Evolutionary conservation across 53 echinoderm and acorn worm genomes (phyloP), one percentile per base, ranked within the genome.

Genomic region (Henricia sp.): DNA sequence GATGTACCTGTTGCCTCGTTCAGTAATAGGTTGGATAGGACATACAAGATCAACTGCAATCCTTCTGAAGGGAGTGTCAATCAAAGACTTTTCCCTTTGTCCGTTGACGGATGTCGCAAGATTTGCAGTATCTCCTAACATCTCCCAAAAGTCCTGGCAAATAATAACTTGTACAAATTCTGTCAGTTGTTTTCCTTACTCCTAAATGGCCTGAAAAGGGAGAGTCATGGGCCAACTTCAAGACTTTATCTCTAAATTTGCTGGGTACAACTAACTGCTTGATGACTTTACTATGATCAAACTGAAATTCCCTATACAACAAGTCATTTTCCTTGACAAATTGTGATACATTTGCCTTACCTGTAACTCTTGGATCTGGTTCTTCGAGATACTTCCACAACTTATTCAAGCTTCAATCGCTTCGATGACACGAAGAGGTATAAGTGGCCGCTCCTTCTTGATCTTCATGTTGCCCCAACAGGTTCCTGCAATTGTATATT

Each of bases 211-310:
- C 91, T 29, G 75, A 87, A 0, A 91, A 6, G 6, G 83, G 40
- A 1, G 91, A 86, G 25, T 91, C 86, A 55, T 91, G 86, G 0
- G 86, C 82, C 6, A 91, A n/a, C 9, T 74, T 37, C 36, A 91
- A 43, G 0, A 91, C 80, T 14, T 72, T 59, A 8, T 39, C 34
- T 48, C 91, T 28, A n/a, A 14, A 87, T 50, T 74, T 66, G 9
- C 33, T 25, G 10, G 87, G 91, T 1, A 87, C 83, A 0, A 87
- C 58, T 12, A 83, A 36, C 48, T 83, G 83, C 14, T 34, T 32
- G 0, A 67, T 36, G 6, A 46, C 40, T 26, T 83, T 83, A 20
- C 34, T 59, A 1, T 48, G n/a, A 38, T 74, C 72, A 3, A 36
- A 24, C 24, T 38, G 66, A 36, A 52, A 84, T 28, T 51, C 68